phyloP scores from a whole-genome alignment of 2,113 vertebrate genomes.

The Oenanthe melanoleuca region DNA sequence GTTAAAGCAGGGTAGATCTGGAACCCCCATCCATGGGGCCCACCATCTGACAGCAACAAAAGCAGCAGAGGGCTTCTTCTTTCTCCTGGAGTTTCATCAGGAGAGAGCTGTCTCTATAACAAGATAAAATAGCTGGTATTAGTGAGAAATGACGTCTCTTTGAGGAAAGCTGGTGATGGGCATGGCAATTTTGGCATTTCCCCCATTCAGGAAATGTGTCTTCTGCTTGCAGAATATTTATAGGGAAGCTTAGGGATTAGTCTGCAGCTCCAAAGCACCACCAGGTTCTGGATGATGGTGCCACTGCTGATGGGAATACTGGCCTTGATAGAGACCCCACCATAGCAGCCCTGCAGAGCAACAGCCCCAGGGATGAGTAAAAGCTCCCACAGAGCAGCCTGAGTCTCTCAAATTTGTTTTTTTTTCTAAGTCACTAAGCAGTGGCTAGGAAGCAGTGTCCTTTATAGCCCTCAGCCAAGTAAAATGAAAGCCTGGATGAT shows the following conservation, averaged over 20 bases:
- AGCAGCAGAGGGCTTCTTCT: background rate
- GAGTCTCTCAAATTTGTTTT: background rate
- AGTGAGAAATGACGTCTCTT: background rate
- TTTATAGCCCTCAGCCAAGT: background rate
- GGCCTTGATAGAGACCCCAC: background rate
- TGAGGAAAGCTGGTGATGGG: background rate
- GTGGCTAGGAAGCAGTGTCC: background rate
- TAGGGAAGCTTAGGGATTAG: background rate
- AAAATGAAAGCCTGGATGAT: background rate
- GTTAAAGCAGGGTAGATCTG: background rate
- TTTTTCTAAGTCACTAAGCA: background rate
- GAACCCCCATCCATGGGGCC: background rate
- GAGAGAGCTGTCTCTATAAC: background rate
- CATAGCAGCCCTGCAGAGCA: accelerated
- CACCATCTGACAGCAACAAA: background rate
- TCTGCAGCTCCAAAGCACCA: background rate
- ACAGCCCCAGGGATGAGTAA: background rate
- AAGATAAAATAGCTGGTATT: background rate
- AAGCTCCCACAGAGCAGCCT: background rate
- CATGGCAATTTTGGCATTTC: background rate
- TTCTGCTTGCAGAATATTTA: background rate
- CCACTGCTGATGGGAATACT: background rate
- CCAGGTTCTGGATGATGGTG: background rate
- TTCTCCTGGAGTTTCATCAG: background rate
- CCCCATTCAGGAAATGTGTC: accelerated